Conservation (phyloP, 1,140 invertebrate species). For the Papilio aristodemus region DNA sequence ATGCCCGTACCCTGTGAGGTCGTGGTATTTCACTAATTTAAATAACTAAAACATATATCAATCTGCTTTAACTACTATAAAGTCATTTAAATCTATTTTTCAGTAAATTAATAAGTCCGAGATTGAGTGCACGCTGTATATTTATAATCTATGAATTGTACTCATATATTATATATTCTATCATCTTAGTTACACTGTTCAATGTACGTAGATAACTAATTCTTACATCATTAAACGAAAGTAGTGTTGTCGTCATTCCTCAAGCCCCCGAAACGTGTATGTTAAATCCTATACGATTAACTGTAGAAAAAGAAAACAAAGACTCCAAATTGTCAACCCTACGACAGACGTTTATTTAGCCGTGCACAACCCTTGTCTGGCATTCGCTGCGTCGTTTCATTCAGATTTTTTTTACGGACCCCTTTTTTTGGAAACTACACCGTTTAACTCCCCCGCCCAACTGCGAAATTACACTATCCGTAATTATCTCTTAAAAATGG, state of each 20-base stretch:
- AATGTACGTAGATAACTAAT: not conserved
- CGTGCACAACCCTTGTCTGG: conserved; percentile 2
- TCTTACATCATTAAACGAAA: not conserved
- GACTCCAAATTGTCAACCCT: conserved; percentile 4
- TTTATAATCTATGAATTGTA: no score
- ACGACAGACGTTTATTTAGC: conserved; percentile 2
- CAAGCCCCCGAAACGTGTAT: not conserved
- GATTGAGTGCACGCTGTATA: no score
- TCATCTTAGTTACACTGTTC: not conserved
- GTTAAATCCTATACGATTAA: conserved; percentile 6
- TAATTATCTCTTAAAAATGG: conserved; percentile 61
- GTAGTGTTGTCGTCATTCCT: not conserved
- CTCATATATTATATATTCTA: not conserved
- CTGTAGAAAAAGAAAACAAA: not conserved
- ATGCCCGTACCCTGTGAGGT: no score
- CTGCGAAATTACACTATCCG: conserved; percentile 65
- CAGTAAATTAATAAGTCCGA: no score
- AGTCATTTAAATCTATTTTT: no score
- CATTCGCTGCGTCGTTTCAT: conserved; percentile 14
- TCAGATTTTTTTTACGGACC: conserved; percentile 26
- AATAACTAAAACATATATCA: no score
- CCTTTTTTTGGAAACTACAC: conserved; percentile 45
- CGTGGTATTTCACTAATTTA: no score
- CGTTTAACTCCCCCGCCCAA: conserved; percentile 52
- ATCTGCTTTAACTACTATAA: no score